These are phyloP conservation scores for Phenganax stokvisi DNA, from an alignment of 92 coral and sea anemone genomes.

Conservation along the genomic window DNA sequence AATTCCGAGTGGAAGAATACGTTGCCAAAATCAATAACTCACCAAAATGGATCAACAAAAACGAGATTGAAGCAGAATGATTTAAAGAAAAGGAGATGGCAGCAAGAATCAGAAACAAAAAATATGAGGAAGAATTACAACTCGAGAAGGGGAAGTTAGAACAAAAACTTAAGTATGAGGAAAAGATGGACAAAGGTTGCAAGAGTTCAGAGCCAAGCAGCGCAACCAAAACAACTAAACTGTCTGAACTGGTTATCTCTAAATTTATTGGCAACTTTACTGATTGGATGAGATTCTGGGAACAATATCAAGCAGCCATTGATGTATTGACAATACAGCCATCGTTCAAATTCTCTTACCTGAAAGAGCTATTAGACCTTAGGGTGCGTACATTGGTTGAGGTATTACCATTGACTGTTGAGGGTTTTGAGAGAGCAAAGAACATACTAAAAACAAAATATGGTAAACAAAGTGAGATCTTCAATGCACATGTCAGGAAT, in stretches of 20 bases:
- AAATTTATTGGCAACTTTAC: not conserved
- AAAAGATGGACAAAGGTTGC: not conserved
- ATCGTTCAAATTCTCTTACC: too few species aligned
- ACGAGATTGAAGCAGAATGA: not conserved
- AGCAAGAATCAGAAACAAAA: not conserved
- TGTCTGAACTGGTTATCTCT: not conserved
- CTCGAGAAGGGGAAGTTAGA: not conserved
- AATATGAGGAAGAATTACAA: not conserved
- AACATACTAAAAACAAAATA: not conserved
- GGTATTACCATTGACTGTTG: slow-evolving; percentile 1
- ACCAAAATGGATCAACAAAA: not conserved
- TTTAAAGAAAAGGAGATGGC: slow-evolving; percentile 7
- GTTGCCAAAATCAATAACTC: not conserved
- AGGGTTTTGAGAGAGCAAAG: slow-evolving; percentile 19
- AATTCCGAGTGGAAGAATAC: too few species aligned
- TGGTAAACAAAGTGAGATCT: slow-evolving; percentile 4
- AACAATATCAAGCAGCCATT: not conserved
- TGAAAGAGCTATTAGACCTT: too few species aligned
- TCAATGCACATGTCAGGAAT: slow-evolving; percentile 9
- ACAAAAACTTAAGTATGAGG: not conserved
- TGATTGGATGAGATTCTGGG: not conserved
- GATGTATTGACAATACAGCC: too few species aligned
- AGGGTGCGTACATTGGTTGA: not conserved
- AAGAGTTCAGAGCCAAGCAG: not conserved
- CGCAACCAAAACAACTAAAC: not conserved